phyloP scores from a whole-genome alignment of 2,113 vertebrate genomes.

The Vanacampus margaritifer region DNA sequence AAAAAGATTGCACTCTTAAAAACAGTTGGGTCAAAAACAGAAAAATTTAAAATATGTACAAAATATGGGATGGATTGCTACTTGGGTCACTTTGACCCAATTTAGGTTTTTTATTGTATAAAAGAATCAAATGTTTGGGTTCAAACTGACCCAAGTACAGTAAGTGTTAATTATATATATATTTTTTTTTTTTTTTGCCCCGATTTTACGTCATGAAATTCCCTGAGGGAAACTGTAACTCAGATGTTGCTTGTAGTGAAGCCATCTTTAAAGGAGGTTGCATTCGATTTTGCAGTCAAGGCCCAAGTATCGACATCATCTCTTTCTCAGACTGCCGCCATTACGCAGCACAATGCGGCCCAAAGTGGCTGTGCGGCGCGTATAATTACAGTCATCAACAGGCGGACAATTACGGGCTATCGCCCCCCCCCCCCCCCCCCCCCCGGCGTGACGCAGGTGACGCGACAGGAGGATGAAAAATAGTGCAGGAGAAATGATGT shows the following conservation, averaged over 20 bases:
- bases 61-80: too few species aligned
- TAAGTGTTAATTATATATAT: too few species aligned
- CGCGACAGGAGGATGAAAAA: not conserved
- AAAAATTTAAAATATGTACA: too few species aligned
- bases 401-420: slow-evolving; percentile 1
- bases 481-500: slow-evolving; percentile 16
- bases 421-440: slow-evolving; percentile 3
- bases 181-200: too few species aligned
- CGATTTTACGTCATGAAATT: not conserved
- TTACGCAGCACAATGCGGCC: not conserved
- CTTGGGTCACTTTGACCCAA: too few species aligned
- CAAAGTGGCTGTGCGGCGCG: not conserved
- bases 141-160: too few species aligned
- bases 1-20: too few species aligned
- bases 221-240: not conserved
- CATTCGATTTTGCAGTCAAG: not conserved
- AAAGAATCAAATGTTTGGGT: too few species aligned
- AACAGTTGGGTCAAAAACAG: too few species aligned
- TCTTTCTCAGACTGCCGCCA: not conserved
- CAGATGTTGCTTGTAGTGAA: not conserved
- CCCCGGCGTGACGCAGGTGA: not conserved
- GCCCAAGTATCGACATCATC: not conserved
- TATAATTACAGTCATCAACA: not conserved
- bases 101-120: too few species aligned
- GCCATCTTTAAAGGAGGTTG: not conserved